Evolutionary conservation across 2,113 vertebrate species (phyloP), one percentile per base, ranked within the genome.

Genomic region (Limnothrissa miodon): DNA sequence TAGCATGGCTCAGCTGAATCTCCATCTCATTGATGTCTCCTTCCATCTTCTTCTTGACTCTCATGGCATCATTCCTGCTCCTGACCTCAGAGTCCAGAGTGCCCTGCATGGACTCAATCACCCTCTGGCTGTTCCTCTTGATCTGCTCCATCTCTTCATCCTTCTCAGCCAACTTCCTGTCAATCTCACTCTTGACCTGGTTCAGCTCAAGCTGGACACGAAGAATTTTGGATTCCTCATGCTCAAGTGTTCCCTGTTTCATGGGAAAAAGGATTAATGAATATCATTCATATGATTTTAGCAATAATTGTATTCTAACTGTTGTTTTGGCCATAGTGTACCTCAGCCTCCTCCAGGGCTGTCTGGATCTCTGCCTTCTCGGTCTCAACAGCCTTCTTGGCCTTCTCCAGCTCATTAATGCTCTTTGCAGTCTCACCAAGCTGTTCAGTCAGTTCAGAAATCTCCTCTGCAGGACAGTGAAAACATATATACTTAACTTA

Each of bases 71-170:
- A 42, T 42, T 42, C 92, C 89, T 82, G 87, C 79, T 92, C 90
- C 88, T 92, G 36, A 96, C 91, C 84, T 97, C 96, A 10, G 95
- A 44, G 36, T 96, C 96, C 79, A 97, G 91, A 83, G 89, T 93
- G 0, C 86, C 88, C 92, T 97, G 96, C 96, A 97, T 95, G 39
- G 94, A 92, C 80, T 98, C 96, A 21, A 92, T 93, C 0, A 93
- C 90, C 56, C 91, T 95, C 90, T 97, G 95, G 36, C 95, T 92
- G 89, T 96, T 96, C 90, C 94, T 95, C 91, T 96, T 97, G 85
- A 96, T 89, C 89, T 97, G 95, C 81, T 93, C 93, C 0, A 96
- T 94, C 91, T 98, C 96, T 39, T 98, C 95, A 6, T 97, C 96
- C 86, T 97, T 97, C 90, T 97, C 96, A 0, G 94, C 90, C 0